A percentile compares a stretch with the other conserved stretches of the same genome.
Conservation (phyloP, 2,113 vertebrate genomes). For the Trichomycterus rosablanca region DNA sequence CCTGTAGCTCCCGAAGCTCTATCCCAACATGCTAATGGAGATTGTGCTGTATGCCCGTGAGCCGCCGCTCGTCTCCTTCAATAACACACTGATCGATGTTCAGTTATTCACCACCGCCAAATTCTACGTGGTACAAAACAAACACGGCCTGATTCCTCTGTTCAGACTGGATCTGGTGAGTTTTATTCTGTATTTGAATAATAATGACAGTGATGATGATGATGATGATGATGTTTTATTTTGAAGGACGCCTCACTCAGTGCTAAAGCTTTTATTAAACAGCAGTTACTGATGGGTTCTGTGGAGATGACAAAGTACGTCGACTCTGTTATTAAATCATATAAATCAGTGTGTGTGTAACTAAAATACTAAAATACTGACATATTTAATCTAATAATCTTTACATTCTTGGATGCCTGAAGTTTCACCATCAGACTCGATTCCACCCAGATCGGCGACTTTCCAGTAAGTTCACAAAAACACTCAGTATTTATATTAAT, state of each 20-base stretch:
- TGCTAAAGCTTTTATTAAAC: constrained; percentile 13
- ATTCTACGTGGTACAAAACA: constrained; percentile 51
- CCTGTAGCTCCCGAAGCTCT: constrained; percentile 59
- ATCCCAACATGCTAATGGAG: constrained; percentile 59
- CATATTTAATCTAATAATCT: background rate
- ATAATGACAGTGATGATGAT: no score
- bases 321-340: no score
- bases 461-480: constrained; percentile 31
- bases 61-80: constrained; percentile 54
- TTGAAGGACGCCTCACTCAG: constrained; percentile 17
- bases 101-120: constrained; percentile 27
- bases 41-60: constrained; percentile 54
- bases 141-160: constrained; percentile 37
- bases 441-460: constrained; percentile 34
- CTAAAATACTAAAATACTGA: background rate
- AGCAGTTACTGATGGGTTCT: constrained; percentile 17
- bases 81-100: constrained; percentile 36
- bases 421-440: constrained; percentile 34
- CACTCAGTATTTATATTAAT: no score
- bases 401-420: background rate
- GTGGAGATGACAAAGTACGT: constrained; percentile 36
- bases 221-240: no score
- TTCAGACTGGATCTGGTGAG: constrained; percentile 45
- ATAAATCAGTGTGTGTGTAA: background rate
- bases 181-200: constrained; percentile 6